phyloP scores from a whole-genome alignment of 2,888 invertebrate genomes.

The Balanococcus diminutus region DNA sequence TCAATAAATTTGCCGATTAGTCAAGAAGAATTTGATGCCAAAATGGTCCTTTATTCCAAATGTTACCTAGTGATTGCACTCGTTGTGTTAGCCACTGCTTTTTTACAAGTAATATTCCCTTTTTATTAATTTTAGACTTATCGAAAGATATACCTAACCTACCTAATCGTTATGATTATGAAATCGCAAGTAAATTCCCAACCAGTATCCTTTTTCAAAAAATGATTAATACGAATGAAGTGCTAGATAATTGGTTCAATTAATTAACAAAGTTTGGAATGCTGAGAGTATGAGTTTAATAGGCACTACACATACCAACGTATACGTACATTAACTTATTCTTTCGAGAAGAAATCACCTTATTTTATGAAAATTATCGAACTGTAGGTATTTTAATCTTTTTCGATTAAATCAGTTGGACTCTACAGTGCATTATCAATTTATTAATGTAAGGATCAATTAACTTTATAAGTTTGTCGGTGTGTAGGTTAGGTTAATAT shows the following conservation, averaged over 20 bases:
- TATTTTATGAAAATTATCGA: background rate
- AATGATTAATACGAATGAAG: background rate
- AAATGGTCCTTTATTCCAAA: conserved; percentile 60
- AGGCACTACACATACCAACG: no score
- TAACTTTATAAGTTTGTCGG: background rate
- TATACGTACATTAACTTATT: background rate
- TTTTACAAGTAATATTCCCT: conserved; percentile 61
- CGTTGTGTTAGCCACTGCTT: conserved; percentile 63
- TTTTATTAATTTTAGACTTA: background rate
- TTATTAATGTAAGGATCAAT: background rate
- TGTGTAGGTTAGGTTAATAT: background rate
- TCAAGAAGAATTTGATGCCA: conserved; percentile 53
- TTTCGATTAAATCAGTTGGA: background rate
- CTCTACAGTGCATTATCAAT: background rate
- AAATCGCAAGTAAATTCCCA: background rate
- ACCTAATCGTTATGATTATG: background rate
- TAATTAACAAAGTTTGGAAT: background rate
- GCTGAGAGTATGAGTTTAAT: background rate
- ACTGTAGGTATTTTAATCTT: background rate
- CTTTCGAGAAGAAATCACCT: background rate
- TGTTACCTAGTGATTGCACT: conserved; percentile 64
- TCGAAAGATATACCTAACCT: background rate
- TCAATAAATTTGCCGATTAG: conserved; percentile 42
- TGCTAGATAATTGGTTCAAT: no score
- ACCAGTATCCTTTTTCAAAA: background rate